Evolutionary conservation across 2,113 vertebrate genomes (phyloP).

Genomic region (Anguilla japonica): DNA sequence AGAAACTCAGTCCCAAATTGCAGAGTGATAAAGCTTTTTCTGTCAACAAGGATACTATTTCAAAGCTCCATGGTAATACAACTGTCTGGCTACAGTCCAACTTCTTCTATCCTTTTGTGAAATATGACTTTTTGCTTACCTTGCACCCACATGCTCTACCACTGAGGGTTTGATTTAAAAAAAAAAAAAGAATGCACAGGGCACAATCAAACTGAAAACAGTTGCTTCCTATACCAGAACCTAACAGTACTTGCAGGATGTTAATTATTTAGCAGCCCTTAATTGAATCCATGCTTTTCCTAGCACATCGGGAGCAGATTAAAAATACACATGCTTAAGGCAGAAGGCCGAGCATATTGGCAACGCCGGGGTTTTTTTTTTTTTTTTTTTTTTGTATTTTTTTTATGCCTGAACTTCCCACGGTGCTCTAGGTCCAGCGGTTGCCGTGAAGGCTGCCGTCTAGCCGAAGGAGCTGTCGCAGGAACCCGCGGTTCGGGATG

Average conservation of each 20-base stretch:
- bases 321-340: not conserved
- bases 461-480: slow-evolving; percentile 70
- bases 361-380: not conserved
- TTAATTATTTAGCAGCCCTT: not conserved
- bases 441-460: slow-evolving; percentile 58
- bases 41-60: not conserved
- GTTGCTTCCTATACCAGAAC: not conserved
- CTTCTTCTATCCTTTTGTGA: not conserved
- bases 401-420: not conserved
- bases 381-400: no score
- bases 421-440: slow-evolving; percentile 22
- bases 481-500: slow-evolving; percentile 72
- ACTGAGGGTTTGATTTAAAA: no score
- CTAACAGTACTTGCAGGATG: not conserved
- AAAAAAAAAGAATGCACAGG: no score
- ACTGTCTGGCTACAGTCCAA: not conserved
- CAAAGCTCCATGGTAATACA: not conserved
- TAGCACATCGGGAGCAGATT: not conserved
- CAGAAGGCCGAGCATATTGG: not conserved
- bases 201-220: not conserved
- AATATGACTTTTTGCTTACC: not conserved
- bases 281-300: not conserved
- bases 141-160: not conserved
- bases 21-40: not conserved
- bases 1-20: not conserved